Evolutionary conservation across 2,113 vertebrate species (phyloP).

Genomic region (Anser cygnoides): DNA sequence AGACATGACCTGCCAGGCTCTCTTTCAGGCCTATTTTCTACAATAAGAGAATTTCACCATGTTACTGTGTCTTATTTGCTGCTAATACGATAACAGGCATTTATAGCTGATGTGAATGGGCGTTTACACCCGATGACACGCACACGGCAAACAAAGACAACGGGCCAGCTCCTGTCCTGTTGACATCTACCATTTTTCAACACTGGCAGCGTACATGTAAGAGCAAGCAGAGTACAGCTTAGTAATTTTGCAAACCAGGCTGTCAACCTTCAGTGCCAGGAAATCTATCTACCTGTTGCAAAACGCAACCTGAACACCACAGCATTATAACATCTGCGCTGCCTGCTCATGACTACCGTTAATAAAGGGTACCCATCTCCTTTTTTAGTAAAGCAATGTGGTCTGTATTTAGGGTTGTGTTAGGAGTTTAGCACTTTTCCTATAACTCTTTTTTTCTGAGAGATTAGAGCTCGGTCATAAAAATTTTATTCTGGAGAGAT

Average conservation of each 20-base stretch:
- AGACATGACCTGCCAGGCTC: not conserved
- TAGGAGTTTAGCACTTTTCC: not conserved
- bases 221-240: slow-evolving; percentile 7
- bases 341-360: not conserved
- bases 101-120: not conserved
- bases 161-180: not conserved
- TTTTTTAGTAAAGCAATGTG: not conserved
- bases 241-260: slow-evolving; percentile 24
- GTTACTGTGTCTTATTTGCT: not conserved
- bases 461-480: not conserved
- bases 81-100: not conserved
- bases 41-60: not conserved
- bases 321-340: not conserved
- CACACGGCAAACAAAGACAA: not conserved
- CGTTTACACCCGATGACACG: rapidly evolving
- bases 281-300: slow-evolving; percentile 47
- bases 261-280: slow-evolving; percentile 10
- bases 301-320: slow-evolving; percentile 14
- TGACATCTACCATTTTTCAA: not conserved
- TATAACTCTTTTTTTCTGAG: not conserved
- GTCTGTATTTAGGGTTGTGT: not conserved
- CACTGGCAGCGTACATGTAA: not conserved
- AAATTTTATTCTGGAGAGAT: not conserved
- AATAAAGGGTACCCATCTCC: not conserved
- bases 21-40: not conserved